Base-by-base conservation (phyloP, 2,888 invertebrate genomes). In the Drosophila villosipedis region DNA sequence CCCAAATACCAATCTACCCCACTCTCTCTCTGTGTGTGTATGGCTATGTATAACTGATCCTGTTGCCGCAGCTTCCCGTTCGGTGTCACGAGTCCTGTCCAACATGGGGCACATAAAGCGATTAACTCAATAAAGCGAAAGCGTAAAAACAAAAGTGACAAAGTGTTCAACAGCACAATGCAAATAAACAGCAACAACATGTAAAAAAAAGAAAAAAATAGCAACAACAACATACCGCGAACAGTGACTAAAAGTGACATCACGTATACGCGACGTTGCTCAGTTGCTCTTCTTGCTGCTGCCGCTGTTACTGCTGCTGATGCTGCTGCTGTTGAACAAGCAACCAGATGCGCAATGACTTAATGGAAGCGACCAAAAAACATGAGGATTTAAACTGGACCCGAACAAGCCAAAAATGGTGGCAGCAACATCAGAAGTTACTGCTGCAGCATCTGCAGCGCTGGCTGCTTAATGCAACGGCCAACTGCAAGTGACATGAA, bases 71-170 rank as follows among this genome's bases (percentile, higher is more conserved):
- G 69, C 70, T 9, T 16, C 16, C 25, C 16, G 25, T 47, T 28
- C 25, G 47, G 14, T 53, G 69, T 39, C 71, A 54, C 58, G 50
- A 50, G 19, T 22, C 52, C 49, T 55, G 62, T 62, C 37, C 73
- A 52, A 57, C 55, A 57, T 52, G 73, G 70, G 66, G 49, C 66
- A 84, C 84, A 83, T 83, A 83, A 83, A 83, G 87, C 83, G 83
- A 83, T 86, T 83, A 83, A 83, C 87, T 83, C 87, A 83, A 83
- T 83, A 83, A 83, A 83, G 87, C 84, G 83, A 73, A 77, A 83
- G 82, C 84, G 84, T 77, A 83, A 83, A 82, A 82, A 82, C 86
- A 82, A 82, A 86, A 83, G 87, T 84, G 83, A 83, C 83, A 83
- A 83, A 83, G 86, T 84, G 83, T 73, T 69, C 73, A 75, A 59